These are phyloP conservation scores for Propithecus deckenii DNA, from an alignment of 2,797 vertebrate species.

Conservation along the genomic window DNA sequence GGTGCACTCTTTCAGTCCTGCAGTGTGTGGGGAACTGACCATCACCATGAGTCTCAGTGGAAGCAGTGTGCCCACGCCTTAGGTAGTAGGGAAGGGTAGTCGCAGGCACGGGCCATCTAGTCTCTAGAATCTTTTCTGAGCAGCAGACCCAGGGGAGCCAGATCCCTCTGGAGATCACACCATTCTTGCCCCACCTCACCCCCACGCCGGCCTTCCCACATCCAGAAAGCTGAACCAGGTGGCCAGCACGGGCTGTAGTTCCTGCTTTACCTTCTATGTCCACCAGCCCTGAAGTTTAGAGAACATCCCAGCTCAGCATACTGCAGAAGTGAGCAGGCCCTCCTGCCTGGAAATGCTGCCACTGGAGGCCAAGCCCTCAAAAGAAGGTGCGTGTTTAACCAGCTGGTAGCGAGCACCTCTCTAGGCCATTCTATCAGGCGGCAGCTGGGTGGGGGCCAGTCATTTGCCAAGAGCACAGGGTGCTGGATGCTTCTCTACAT, in stretches of 20 bases:
- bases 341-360: neutral
- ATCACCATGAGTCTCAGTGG: accelerated
- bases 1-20: neutral
- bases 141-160: neutral
- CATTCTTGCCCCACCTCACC: no score
- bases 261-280: neutral
- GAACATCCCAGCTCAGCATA: neutral
- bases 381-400: neutral
- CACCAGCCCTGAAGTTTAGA: neutral
- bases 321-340: neutral
- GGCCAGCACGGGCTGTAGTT: neutral
- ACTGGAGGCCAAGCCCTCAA: neutral
- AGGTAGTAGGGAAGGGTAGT: neutral
- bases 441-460: neutral
- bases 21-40: neutral
- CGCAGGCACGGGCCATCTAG: neutral
- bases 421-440: constrained; percentile 4
- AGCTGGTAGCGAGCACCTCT: constrained; percentile 22
- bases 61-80: neutral
- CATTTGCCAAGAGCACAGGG: constrained; percentile 29
- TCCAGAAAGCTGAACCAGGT: neutral
- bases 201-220: neutral
- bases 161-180: neutral
- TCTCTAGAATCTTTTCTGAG: neutral
- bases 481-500: neutral